Evolutionary conservation across 2,888 invertebrate genomes (phyloP).

Genomic region (Temnothorax rugatulus): DNA sequence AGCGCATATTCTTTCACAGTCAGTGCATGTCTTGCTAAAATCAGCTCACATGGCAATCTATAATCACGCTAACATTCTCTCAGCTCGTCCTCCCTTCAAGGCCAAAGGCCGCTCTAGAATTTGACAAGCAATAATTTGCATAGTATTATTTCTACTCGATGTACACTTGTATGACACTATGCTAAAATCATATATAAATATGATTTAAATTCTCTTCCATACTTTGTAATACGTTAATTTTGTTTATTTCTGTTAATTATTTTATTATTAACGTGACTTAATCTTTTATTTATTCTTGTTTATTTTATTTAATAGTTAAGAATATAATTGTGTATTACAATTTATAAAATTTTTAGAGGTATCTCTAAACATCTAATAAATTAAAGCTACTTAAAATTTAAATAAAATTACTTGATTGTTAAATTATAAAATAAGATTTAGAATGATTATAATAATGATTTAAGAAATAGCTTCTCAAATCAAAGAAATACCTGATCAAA

Average conservation of each 20-base stretch:
- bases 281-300: constrained; percentile 48
- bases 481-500: background rate
- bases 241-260: constrained; percentile 48
- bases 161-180: constrained; percentile 63
- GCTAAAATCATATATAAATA: constrained; percentile 57
- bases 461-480: constrained; percentile 12
- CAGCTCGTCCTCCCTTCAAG: constrained; percentile 65
- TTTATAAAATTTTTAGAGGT: constrained; percentile 25
- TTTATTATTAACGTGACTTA: constrained; percentile 33
- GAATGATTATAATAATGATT: background rate
- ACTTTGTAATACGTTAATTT: constrained; percentile 46
- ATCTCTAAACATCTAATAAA: constrained; percentile 14
- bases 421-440: constrained; percentile 13
- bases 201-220: constrained; percentile 57
- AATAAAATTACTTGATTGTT: constrained; percentile 2
- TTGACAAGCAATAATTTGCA: constrained; percentile 64
- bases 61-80: constrained; percentile 71
- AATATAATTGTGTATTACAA: constrained; percentile 29
- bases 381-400: constrained; percentile 7
- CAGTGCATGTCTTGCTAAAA: constrained; percentile 75
- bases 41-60: constrained; percentile 76
- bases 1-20: constrained; percentile 61
- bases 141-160: constrained; percentile 65
- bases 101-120: constrained; percentile 70
- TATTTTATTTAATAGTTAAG: constrained; percentile 47